Evolutionary conservation across 2,113 vertebrate genomes (phyloP).

Genomic region (Antechinus stuartii): DNA sequence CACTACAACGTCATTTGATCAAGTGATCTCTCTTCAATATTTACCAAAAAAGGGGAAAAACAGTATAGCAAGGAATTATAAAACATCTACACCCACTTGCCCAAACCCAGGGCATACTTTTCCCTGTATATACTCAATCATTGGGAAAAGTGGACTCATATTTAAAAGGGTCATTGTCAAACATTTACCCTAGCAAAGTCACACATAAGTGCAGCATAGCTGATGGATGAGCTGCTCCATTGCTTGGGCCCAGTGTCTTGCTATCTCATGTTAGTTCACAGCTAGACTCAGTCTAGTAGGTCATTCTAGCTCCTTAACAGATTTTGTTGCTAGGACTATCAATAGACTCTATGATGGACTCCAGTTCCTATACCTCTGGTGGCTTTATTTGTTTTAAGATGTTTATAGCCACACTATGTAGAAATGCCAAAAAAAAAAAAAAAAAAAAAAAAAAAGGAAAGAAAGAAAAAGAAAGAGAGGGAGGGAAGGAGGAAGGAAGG

Average conservation of each 20-base stretch:
- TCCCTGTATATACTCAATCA: not conserved
- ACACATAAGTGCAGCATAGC: not conserved
- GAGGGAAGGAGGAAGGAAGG: too few relatives aligned
- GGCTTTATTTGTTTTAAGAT: not conserved
- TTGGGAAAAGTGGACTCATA: not conserved
- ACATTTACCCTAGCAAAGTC: not conserved
- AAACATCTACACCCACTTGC: not conserved
- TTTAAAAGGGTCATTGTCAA: not conserved
- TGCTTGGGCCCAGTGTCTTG: not conserved
- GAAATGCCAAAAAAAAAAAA: not conserved
- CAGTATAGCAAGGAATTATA: not conserved
- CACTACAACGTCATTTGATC: not conserved
- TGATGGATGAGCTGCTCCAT: not conserved
- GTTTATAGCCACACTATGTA: not conserved
- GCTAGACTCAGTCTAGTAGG: not conserved
- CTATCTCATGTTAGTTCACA: not conserved
- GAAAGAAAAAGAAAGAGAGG: too few relatives aligned
- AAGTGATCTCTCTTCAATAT: not conserved
- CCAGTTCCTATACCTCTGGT: not conserved
- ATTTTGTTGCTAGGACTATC: not conserved
- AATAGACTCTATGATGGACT: not conserved
- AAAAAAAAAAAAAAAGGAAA: not conserved
- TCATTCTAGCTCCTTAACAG: not conserved
- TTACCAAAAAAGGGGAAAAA: not conserved
- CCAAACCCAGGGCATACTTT: not conserved